phyloP scores from a whole-genome alignment of 30 jellyfish, hydroid and myxozoan species.

The Cassiopea andromeda region DNA sequence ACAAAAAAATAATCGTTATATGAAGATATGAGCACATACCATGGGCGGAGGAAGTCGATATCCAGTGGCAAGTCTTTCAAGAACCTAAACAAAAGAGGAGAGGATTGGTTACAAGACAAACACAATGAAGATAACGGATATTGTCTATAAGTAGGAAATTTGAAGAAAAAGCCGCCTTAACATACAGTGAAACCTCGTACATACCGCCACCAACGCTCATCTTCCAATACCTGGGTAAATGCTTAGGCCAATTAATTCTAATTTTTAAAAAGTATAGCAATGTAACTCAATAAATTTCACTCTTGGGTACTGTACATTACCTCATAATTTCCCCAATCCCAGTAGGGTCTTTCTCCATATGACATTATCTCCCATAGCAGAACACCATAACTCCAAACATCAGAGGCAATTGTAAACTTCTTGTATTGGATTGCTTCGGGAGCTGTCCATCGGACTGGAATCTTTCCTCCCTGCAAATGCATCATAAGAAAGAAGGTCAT shows the following conservation, averaged over 20 bases:
- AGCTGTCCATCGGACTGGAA: conserved; percentile 99
- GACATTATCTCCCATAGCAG: conserved; percentile 96
- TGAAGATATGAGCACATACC: conserved; percentile 39
- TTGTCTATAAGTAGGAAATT: no score
- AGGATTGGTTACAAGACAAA: no score
- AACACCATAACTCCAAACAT: conserved; percentile 98
- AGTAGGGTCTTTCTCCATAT: conserved; percentile 93
- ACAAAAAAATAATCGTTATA: no score
- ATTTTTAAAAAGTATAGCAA: no score
- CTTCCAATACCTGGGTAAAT: no score
- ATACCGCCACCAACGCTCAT: no score
- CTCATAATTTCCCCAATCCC: conserved; percentile 99
- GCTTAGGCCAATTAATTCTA: no score
- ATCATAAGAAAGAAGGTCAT: background rate
- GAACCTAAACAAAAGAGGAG: conserved; percentile 44
- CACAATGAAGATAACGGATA: no score
- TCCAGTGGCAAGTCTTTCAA: conserved; percentile 91
- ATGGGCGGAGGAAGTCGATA: conserved; percentile 99
- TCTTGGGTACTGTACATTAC: conserved; percentile 26
- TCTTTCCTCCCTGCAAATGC: conserved; percentile 93
- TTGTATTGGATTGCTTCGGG: conserved; percentile 96
- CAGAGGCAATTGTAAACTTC: conserved; percentile 97
- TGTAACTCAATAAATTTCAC: no score
- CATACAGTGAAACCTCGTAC: no score
- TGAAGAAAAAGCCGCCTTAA: no score